Conservation (phyloP, 2,888 invertebrate species). For the Strigamia maritima region DNA sequence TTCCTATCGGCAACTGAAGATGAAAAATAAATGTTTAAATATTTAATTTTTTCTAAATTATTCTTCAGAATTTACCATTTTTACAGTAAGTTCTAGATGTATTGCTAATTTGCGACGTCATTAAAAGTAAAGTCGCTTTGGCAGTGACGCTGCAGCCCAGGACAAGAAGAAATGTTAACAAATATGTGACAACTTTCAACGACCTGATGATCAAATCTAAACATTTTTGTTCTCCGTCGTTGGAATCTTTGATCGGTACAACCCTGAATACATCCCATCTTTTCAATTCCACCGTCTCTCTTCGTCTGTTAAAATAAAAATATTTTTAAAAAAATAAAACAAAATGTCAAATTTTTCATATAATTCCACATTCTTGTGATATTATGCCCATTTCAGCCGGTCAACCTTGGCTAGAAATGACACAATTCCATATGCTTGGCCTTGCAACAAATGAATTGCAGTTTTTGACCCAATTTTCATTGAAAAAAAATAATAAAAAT, state of each 20-base stretch:
- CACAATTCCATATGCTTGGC: conserved; percentile 13
- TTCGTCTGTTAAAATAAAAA: conserved; percentile 52
- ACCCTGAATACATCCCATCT: conserved; percentile 81
- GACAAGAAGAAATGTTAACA: conserved; percentile 79
- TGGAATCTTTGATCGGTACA: conserved; percentile 62
- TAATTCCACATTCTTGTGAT: neutral
- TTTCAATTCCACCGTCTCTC: conserved; percentile 55
- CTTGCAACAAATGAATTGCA: neutral
- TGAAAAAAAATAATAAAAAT: neutral
- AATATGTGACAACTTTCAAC: conserved; percentile 67
- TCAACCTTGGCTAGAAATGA: conserved; percentile 5
- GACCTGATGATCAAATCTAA: conserved; percentile 62
- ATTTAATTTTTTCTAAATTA: too few relatives aligned
- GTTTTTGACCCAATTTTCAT: conserved; percentile 1
- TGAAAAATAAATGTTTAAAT: neutral
- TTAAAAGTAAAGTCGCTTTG: conserved; percentile 83
- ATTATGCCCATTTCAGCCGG: neutral
- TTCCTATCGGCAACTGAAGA: conserved; percentile 39
- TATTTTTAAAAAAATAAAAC: neutral
- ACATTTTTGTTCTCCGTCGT: conserved; percentile 69
- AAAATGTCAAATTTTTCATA: neutral
- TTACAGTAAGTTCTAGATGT: conserved; percentile 77
- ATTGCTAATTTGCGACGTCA: conserved; percentile 82
- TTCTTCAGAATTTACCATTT: conserved; percentile 53
- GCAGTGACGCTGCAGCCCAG: conserved; percentile 79